Evolutionary conservation across 2,888 invertebrate species (phyloP).

Genomic region (Microplitis deprimator): DNA sequence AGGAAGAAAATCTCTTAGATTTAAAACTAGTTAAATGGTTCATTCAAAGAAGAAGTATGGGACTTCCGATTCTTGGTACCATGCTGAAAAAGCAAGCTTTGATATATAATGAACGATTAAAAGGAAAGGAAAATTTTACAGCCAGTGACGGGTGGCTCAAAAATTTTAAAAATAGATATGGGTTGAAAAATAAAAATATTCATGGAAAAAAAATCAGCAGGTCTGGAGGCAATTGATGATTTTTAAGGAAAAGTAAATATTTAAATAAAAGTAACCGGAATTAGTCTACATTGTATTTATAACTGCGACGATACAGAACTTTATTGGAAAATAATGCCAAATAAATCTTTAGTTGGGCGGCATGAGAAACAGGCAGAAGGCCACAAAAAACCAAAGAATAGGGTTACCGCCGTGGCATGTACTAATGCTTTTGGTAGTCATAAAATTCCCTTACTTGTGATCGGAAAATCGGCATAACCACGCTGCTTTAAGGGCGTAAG

Average conservation of each 20-base stretch:
- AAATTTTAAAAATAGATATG: constrained; percentile 39
- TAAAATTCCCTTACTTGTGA: constrained; percentile 55
- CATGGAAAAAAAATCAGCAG: constrained; percentile 34
- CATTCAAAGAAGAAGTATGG: constrained; percentile 22
- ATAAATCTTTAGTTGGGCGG: constrained; percentile 41
- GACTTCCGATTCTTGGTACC: constrained; percentile 20
- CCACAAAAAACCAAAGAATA: constrained; percentile 52
- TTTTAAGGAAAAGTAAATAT: constrained; percentile 18
- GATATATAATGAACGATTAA: constrained; percentile 14
- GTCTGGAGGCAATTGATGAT: constrained; percentile 20
- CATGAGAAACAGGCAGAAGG: constrained; percentile 50
- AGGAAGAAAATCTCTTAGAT: constrained; percentile 28
- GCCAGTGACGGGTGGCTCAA: constrained; percentile 37
- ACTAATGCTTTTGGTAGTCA: constrained; percentile 56
- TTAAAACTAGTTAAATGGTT: constrained; percentile 26
- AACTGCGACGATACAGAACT: constrained; percentile 52
- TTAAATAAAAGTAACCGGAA: background rate
- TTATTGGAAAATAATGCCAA: constrained; percentile 48
- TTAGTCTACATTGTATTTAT: constrained; percentile 47
- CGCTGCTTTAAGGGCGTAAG: constrained; percentile 49
- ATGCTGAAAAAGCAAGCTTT: constrained; percentile 30
- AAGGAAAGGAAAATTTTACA: constrained; percentile 13
- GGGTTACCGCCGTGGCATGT: constrained; percentile 56
- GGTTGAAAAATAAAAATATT: background rate
- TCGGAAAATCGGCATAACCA: constrained; percentile 57